Conservation (phyloP, 2,797 vertebrate genomes). For the Acipenser transmontanus region DNA sequence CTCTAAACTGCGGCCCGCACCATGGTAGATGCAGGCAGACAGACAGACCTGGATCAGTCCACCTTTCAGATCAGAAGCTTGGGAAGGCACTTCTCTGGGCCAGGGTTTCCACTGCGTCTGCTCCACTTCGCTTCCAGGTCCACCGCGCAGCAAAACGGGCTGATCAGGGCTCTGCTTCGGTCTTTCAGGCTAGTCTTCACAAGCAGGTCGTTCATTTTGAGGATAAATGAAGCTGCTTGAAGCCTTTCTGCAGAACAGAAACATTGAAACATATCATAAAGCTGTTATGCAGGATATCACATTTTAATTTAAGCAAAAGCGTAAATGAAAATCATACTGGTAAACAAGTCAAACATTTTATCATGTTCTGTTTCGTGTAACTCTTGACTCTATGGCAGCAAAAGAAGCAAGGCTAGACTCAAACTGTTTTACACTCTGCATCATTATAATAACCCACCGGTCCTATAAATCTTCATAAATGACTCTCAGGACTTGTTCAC, state of each 20-base stretch:
- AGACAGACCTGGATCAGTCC: constrained; percentile 82
- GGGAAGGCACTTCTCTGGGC: constrained; percentile 65
- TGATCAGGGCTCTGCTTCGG: constrained; percentile 69
- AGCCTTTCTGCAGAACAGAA: constrained; percentile 57
- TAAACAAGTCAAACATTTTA: constrained; percentile 24
- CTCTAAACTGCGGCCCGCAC: too few species aligned
- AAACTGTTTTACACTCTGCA: constrained; percentile 19
- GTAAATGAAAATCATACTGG: background rate
- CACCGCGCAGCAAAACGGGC: constrained; percentile 74
- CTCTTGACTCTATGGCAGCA: background rate
- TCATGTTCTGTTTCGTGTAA: constrained; percentile 3
- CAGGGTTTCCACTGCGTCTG: constrained; percentile 84
- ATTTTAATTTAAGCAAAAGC: too few species aligned
- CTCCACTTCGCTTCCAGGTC: constrained; percentile 85
- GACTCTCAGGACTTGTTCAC: constrained; percentile 33
- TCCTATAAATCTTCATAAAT: constrained; percentile 49
- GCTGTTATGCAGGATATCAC: too few species aligned
- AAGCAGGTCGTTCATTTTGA: constrained; percentile 74
- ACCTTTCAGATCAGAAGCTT: constrained; percentile 81
- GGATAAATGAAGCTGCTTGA: constrained; percentile 69
- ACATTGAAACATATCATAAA: too few species aligned
- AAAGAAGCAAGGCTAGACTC: constrained; percentile 27
- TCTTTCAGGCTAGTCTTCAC: constrained; percentile 81
- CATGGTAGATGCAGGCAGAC: background rate
- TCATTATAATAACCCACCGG: constrained; percentile 33